These are phyloP conservation scores for Laothoe populi DNA, from an alignment of 2,888 invertebrate genomes.

Conservation along the genomic window DNA sequence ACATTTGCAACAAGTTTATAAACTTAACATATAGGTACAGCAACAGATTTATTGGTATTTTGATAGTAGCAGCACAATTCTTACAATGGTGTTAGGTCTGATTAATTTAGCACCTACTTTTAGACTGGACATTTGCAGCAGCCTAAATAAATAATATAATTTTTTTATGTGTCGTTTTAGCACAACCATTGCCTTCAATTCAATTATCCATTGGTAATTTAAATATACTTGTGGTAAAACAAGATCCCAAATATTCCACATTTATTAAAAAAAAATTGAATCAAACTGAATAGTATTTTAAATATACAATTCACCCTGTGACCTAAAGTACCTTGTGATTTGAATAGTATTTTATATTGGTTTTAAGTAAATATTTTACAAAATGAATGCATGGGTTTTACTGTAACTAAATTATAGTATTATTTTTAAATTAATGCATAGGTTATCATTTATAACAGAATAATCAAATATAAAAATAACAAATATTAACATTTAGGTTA, in stretches of 20 bases:
- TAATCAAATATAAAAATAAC: constrained; percentile 6
- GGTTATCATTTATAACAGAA: not conserved
- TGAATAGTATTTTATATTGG: not conserved
- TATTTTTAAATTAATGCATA: not conserved
- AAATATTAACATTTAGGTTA: constrained; percentile 5
- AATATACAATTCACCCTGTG: constrained; percentile 21
- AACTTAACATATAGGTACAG: constrained; percentile 25
- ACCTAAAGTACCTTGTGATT: constrained; percentile 11
- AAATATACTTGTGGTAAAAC: constrained; percentile 15
- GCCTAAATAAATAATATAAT: constrained; percentile 17
- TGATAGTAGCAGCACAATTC: constrained; percentile 8
- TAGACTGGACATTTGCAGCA: constrained; percentile 12
- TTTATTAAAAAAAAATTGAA: not conserved
- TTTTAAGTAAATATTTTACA: not conserved
- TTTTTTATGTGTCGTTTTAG: constrained; percentile 4
- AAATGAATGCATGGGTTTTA: too few relatives aligned
- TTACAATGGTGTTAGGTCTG: constrained; percentile 1
- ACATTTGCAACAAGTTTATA: constrained; percentile 23
- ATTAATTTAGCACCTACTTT: constrained; percentile 20
- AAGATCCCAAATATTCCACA: not conserved
- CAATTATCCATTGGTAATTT: constrained; percentile 2
- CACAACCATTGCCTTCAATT: constrained; percentile 15
- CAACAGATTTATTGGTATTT: constrained; percentile 17
- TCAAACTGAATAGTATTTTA: not conserved
- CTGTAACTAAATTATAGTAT: not conserved